Conservation (phyloP, 2,888 invertebrate genomes). For the Drosophila mimica region DNA sequence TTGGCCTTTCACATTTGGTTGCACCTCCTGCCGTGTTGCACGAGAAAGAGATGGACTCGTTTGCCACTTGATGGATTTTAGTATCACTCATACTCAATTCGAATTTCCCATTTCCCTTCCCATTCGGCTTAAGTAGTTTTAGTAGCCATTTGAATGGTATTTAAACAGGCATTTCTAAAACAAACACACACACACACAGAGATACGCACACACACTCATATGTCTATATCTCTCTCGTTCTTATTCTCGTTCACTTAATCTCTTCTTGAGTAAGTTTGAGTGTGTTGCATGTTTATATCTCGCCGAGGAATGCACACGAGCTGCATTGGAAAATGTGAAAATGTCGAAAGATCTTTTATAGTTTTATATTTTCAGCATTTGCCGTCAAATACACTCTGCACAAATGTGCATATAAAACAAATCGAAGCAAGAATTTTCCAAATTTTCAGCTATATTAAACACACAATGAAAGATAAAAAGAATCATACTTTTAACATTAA, state of each 20-base stretch:
- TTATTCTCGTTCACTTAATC: not conserved
- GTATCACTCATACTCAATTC: slow-evolving; percentile 37
- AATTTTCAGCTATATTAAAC: not conserved
- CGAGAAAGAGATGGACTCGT: slow-evolving; percentile 18
- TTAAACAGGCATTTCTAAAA: slow-evolving; percentile 63
- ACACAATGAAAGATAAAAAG: not conserved
- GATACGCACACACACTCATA: slow-evolving; percentile 17
- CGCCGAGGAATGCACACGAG: slow-evolving; percentile 14
- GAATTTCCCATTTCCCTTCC: slow-evolving; percentile 28
- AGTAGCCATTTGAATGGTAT: slow-evolving; percentile 69
- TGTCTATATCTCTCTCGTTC: not conserved
- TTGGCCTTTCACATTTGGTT: slow-evolving; percentile 4
- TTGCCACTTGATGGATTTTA: slow-evolving; percentile 71
- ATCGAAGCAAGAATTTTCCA: not conserved
- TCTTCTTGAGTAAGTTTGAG: slow-evolving; percentile 20
- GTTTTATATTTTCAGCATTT: slow-evolving; percentile 10
- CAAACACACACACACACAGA: slow-evolving; percentile 37
- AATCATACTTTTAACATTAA: not conserved
- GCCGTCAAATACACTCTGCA: not conserved
- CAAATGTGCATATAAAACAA: too few relatives aligned
- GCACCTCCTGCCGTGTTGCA: slow-evolving; percentile 47
- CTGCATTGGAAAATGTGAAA: slow-evolving; percentile 6
- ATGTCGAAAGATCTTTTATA: slow-evolving; percentile 16
- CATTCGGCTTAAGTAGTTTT: slow-evolving; percentile 68
- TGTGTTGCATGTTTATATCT: slow-evolving; percentile 33